Evolutionary conservation across 2,888 invertebrate genomes (phyloP).

Genomic region (Clusia tigrina): DNA sequence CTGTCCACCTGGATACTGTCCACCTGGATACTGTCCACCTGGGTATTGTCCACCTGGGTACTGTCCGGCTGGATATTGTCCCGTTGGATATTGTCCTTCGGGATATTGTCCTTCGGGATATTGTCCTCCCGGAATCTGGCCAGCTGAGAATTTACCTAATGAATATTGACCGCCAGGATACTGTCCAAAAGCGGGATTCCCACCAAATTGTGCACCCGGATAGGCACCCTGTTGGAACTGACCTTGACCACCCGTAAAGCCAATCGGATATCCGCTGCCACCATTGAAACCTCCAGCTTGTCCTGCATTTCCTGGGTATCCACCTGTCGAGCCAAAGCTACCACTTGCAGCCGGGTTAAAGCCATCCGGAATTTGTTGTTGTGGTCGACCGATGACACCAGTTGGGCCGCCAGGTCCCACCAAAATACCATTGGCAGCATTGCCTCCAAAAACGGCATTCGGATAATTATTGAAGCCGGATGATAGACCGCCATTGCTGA

Average conservation of each 20-base stretch:
- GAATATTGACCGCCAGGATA: constrained; percentile 31
- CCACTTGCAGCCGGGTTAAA: constrained; percentile 42
- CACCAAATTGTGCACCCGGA: constrained; percentile 31
- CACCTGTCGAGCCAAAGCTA: constrained; percentile 28
- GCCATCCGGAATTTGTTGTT: constrained; percentile 34
- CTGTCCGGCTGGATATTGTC: constrained; percentile 25
- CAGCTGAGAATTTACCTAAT: constrained; percentile 24
- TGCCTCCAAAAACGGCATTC: constrained; percentile 28
- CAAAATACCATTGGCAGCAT: constrained; percentile 54
- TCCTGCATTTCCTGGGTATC: constrained; percentile 10
- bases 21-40: constrained; percentile 35
- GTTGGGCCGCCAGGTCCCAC: constrained; percentile 69
- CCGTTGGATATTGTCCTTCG: constrained; percentile 33
- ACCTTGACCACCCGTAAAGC: constrained; percentile 30
- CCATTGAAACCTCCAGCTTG: constrained; percentile 30
- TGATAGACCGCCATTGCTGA: constrained; percentile 25
- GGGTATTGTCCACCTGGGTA: constrained; percentile 24
- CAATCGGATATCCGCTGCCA: constrained; percentile 29
- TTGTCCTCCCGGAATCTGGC: constrained; percentile 23
- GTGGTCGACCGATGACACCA: constrained; percentile 49
- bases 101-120: constrained; percentile 32
- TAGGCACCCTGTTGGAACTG: too few relatives aligned
- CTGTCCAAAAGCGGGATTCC: constrained; percentile 29
- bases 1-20: constrained; percentile 35
- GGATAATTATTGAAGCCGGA: constrained; percentile 30